These are phyloP conservation scores for Drosophila varians DNA, from an alignment of 1,140 invertebrate genomes.

Conservation along the genomic window DNA sequence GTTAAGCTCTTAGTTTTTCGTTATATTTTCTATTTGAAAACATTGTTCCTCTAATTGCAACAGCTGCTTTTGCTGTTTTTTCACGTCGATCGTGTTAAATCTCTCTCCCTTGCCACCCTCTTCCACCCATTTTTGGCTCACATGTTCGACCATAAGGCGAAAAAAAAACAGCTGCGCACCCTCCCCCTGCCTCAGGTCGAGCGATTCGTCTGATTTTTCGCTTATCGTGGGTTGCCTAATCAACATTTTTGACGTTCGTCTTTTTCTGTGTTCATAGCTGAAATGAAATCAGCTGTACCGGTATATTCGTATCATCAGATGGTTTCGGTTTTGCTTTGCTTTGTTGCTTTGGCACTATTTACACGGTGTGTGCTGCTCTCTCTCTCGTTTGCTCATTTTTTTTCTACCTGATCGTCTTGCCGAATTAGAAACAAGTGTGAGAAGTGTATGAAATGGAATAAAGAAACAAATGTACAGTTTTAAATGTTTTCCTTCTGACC, in stretches of 20 bases:
- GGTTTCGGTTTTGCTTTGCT: conserved; percentile 26
- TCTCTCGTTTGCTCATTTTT: conserved; percentile 6
- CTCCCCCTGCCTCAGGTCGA: neutral
- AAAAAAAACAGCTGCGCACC: conserved; percentile 58
- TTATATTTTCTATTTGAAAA: neutral
- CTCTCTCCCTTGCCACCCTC: neutral
- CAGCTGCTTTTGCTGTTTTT: conserved; percentile 25
- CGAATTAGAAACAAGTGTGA: conserved; percentile 29
- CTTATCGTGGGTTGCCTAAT: conserved; percentile 68
- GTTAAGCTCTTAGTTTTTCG: neutral
- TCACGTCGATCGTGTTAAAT: conserved; percentile 27
- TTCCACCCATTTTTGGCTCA: conserved; percentile 27
- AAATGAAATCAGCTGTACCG: conserved; percentile 78
- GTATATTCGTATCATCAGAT: conserved; percentile 74
- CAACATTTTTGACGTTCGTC: conserved; percentile 47
- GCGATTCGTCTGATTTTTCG: neutral
- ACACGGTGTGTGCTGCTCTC: conserved; percentile 30
- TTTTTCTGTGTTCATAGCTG: conserved; percentile 45
- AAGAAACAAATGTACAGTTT: conserved; percentile 61
- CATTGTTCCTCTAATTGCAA: conserved; percentile 25
- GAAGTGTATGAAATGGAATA: conserved; percentile 22
- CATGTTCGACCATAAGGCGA: conserved; percentile 31
- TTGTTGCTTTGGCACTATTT: conserved; percentile 23
- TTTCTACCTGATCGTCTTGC: conserved; percentile 4
- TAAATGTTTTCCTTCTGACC: conserved; percentile 4